Evolutionary conservation across 2,797 vertebrate genomes (phyloP), one percentile per base, ranked within the genome.

Genomic region (Anabas testudineus): DNA sequence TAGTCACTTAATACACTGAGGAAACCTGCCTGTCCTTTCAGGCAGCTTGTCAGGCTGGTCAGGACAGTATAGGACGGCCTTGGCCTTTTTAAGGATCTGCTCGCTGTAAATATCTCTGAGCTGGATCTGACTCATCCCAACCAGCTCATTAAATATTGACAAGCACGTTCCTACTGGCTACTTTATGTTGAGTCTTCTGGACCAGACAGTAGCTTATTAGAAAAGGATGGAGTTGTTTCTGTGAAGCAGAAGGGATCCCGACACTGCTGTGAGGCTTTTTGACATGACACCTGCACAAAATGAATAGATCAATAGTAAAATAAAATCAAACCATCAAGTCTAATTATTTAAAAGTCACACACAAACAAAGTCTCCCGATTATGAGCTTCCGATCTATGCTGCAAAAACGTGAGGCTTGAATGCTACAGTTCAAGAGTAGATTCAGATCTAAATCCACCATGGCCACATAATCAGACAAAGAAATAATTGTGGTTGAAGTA

Each of bases 61-160:
- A 84, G 81, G 84, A 73, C 75, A 62, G 56, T 26, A 76, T 51
- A 79, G 71, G 80, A 74, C 0, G 63, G 84, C 82, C 76, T 86
- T 81, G 80, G 83, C 81, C 84, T 88, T 80, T 85, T 15, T 36
- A 5, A 65, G 28, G 73, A 90, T 84, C 78, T 69, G 51, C 68
- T 67, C 30, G 47, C 71, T 78, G 57, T 78, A 83, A 85, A 87
- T 86, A 84, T 76, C 67, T 56, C 71, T 86, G 77, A 89, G 83
- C 85, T 71, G 64, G 21, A 14, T 43, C 81, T 87, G 85, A 87
- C 79, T 86, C 85, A 87, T 64, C 32, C n/a, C 1, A 16, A 54
- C 78, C 8, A 61, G 36, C 64, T 63, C 52, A 39, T 51, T 62
- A 71, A 70, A 14, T 39, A 73, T 59, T 51, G 60, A 59, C 55